Base-by-base conservation (phyloP, 2,113 vertebrate genomes). In the Speoplatyrhinus poulsoni region DNA sequence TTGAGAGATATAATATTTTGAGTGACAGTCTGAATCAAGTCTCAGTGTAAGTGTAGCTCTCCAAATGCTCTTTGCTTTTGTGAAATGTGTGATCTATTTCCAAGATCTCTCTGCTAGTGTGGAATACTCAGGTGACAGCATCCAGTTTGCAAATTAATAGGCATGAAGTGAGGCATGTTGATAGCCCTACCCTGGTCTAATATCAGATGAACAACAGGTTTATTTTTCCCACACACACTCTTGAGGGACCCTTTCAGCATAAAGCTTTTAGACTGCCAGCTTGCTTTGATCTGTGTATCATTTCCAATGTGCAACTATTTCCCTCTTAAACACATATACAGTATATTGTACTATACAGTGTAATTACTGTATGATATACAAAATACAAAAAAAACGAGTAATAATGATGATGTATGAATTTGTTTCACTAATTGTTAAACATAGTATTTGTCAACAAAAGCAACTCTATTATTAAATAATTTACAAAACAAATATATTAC, bases 151-250 rank as follows among this genome's bases (percentile, higher is more conserved):
- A 73, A 67, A 80, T 78, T 26, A 75, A 79, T 48, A 32, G 65
- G 56, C 55, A 53, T 72, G 63, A 77, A 10, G 67, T 63, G 55
- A 57, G 73, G 68, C 6, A 36, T 8, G 70, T 47, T 64, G 71
- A 68, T 60, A 10, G 26, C 11, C 53, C 1, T 57, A 41, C 36
- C 7, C 36, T 6, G 4, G 7, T 5, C 67, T 47, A 2, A 69
- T 70, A 87, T 86, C 82, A 82, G 52, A 60, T 79, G 49, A 63
- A 71, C 72, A 53, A 61, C 73, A 48, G 58, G 81, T 79, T 69
- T 80, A 65, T 72, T 70, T 85, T 73, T 49, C 80, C 9, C 1
- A 16, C 53, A 59, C 72, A 69, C 64, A 48, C 53, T 57, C 58
- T 32, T 58, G 12, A 12, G 36, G 15, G 13, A 36, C 60, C 19